phyloP scores from a whole-genome alignment of 64 coral and sea anemone species.

The Montipora foliosa region DNA sequence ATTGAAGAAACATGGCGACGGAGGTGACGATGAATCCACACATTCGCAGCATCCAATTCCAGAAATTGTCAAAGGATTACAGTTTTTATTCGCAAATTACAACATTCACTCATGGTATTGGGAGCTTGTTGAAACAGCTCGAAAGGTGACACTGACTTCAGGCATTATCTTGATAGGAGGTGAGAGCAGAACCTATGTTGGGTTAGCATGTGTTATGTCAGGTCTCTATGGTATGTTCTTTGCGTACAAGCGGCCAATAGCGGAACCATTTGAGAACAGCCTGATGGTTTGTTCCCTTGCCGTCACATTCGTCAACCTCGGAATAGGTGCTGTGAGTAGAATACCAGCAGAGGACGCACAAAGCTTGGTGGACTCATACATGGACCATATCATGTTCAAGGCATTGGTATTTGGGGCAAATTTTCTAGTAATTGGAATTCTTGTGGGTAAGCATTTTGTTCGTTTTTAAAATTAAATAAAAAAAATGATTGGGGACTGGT shows the following conservation, averaged over 20 bases:
- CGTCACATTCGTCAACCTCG: neutral
- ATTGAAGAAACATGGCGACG: neutral
- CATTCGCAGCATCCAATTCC: neutral
- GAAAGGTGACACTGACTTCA: neutral
- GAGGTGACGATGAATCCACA: neutral
- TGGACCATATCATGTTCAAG: too few species aligned
- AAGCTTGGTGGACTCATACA: too few species aligned
- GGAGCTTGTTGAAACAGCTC: constrained; percentile 5
- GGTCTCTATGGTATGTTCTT: neutral
- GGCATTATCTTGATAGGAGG: neutral
- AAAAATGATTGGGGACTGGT: too few species aligned
- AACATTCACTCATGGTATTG: neutral
- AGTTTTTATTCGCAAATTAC: neutral
- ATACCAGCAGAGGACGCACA: too few species aligned
- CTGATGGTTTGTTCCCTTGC: neutral
- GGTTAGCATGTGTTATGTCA: neutral
- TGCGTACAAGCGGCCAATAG: neutral
- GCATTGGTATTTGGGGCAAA: too few species aligned
- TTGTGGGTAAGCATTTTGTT: too few species aligned
- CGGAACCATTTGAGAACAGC: neutral
- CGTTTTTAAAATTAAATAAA: too few species aligned
- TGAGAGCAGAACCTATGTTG: neutral
- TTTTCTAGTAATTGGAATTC: too few species aligned
- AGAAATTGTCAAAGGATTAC: neutral
- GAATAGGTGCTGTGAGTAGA: neutral